Conservation (phyloP, 1,140 invertebrate species). For the Diorhabda elongata region DNA sequence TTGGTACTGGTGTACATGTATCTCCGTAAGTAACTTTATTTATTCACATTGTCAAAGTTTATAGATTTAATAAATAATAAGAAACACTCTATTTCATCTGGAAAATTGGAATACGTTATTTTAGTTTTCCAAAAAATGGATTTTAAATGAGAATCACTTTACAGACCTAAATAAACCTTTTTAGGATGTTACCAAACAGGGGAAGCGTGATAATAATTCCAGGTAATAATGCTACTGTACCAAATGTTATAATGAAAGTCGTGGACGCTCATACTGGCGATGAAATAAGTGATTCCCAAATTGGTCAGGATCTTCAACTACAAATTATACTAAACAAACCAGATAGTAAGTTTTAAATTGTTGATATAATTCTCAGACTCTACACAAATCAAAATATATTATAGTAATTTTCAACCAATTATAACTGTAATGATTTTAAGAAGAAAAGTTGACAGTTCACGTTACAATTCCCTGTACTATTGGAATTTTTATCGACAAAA, state of each 20-base stretch:
- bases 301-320: conserved; percentile 44
- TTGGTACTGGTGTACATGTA: conserved; percentile 44
- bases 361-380: neutral
- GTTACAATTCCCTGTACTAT: too few species aligned
- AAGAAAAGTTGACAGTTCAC: too few species aligned
- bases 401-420: neutral
- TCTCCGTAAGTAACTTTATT: conserved; percentile 34
- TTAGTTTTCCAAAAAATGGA: conserved; percentile 13
- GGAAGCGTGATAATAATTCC: conserved; percentile 37
- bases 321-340: conserved; percentile 41
- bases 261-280: conserved; percentile 38
- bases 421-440: too few species aligned
- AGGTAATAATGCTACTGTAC: conserved; percentile 23
- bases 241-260: conserved; percentile 42
- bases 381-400: neutral
- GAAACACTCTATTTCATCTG: too few species aligned
- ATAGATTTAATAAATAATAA: neutral
- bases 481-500: too few species aligned
- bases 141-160: too few species aligned
- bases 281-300: conserved; percentile 42
- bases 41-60: neutral
- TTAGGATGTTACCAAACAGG: conserved; percentile 27
- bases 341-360: conserved; percentile 29
- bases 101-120: too few species aligned
- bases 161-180: neutral